Evolutionary conservation across 2,797 vertebrate species (phyloP).

Genomic region (Enteromius paludinosus): DNA sequence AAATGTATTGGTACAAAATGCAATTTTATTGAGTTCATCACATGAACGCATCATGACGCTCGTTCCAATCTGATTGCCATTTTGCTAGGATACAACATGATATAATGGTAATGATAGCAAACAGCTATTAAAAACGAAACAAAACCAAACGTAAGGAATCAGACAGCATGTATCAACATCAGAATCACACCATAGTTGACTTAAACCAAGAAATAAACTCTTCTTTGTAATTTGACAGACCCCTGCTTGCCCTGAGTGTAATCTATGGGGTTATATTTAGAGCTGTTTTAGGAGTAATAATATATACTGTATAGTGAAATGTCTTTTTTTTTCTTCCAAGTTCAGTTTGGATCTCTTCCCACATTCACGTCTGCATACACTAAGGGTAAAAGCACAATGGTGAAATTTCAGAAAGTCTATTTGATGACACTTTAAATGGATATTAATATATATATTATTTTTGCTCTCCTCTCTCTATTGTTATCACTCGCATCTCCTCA

Average conservation of each 20-base stretch:
- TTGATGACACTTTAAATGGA: conserved; percentile 28
- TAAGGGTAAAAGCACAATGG: conserved; percentile 37
- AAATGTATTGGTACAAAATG: conserved; percentile 81
- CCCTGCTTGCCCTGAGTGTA: conserved; percentile 29
- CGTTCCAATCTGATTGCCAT: conserved; percentile 80
- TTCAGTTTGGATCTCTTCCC: neutral
- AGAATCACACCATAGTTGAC: conserved; percentile 20
- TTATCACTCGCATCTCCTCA: neutral
- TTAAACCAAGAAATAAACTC: neutral
- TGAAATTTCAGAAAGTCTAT: conserved; percentile 7
- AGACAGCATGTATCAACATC: neutral
- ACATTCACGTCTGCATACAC: conserved; percentile 21
- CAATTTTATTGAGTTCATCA: conserved; percentile 86
- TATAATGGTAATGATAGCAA: conserved; percentile 16
- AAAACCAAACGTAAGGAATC: neutral
- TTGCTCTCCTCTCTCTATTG: neutral
- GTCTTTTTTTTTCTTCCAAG: neutral
- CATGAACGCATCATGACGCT: conserved; percentile 79
- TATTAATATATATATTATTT: neutral
- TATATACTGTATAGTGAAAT: neutral
- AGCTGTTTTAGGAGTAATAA: neutral
- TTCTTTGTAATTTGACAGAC: conserved; percentile 17
- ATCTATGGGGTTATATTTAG: neutral
- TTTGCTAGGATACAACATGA: conserved; percentile 44
- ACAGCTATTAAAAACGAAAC: conserved; percentile 16